Conservation (phyloP, 1,140 invertebrate genomes). For the Chlorops oryzae region DNA sequence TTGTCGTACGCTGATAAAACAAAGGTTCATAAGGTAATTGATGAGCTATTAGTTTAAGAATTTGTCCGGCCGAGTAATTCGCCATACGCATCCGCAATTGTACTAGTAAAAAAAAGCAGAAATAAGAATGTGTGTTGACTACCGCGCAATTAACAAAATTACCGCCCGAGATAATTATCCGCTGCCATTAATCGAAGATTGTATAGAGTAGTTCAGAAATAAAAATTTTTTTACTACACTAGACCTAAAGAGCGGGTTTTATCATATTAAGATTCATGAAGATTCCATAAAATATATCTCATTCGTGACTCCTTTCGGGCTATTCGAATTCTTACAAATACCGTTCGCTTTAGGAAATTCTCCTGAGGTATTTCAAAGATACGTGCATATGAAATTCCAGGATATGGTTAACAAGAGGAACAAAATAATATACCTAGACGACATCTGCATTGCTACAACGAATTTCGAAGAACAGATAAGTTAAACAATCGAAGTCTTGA, state of each 20-base stretch:
- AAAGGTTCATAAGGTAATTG: too few relatives aligned
- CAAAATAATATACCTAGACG: too few relatives aligned
- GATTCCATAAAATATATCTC: too few relatives aligned
- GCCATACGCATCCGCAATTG: slow-evolving; percentile 28
- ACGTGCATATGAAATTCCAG: slow-evolving; percentile 29
- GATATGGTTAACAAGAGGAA: too few relatives aligned
- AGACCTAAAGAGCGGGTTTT: slow-evolving; percentile 48
- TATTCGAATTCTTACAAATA: too few relatives aligned
- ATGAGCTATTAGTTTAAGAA: slow-evolving; percentile 16
- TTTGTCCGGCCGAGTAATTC: too few relatives aligned
- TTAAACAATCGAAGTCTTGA: too few relatives aligned
- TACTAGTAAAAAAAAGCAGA: slow-evolving; percentile 39
- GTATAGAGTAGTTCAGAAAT: slow-evolving; percentile 21
- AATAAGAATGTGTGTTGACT: slow-evolving; percentile 42
- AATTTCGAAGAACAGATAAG: too few relatives aligned
- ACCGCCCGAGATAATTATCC: slow-evolving; percentile 38
- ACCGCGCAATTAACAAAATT: slow-evolving; percentile 34
- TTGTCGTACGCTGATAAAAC: too few relatives aligned
- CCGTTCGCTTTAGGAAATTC: slow-evolving; percentile 49
- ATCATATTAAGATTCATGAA: too few relatives aligned
- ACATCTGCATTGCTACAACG: too few relatives aligned
- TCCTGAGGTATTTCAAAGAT: slow-evolving; percentile 41
- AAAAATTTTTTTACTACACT: slow-evolving; percentile 41
- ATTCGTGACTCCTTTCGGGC: slow-evolving; percentile 46
- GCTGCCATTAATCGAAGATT: slow-evolving; percentile 36